Percentiles rank a stretch among this genome's conserved stretches.
Evolutionary conservation across 2,888 invertebrate genomes (phyloP).

Genomic region (Phalera bucephala): DNA sequence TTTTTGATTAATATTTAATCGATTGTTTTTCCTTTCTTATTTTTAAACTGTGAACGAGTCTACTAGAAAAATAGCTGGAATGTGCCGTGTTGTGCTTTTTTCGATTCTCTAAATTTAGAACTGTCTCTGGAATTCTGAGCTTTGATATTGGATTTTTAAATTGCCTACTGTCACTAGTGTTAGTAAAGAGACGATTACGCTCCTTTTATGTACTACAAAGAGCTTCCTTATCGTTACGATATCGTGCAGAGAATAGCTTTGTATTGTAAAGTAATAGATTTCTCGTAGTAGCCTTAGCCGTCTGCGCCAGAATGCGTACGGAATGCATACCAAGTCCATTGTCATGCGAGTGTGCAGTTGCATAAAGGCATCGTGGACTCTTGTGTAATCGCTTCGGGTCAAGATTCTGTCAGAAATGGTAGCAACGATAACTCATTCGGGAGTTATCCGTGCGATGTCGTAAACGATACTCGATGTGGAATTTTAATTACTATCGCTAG

Average conservation of each 20-base stretch:
- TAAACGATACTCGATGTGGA: conserved; percentile 28
- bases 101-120: background rate
- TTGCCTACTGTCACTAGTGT: background rate
- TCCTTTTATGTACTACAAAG: conserved; percentile 8
- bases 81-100: background rate
- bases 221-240: conserved; percentile 24
- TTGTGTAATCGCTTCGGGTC: conserved; percentile 62
- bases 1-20: background rate
- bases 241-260: conserved; percentile 18
- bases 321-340: conserved; percentile 71
- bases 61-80: background rate
- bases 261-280: conserved; percentile 40
- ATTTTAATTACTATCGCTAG: conserved; percentile 28
- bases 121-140: background rate
- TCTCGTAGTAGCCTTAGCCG: conserved; percentile 35
- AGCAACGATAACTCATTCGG: conserved; percentile 48
- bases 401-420: conserved; percentile 56
- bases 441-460: conserved; percentile 32
- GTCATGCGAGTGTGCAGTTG: conserved; percentile 65
- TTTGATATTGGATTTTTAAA: background rate
- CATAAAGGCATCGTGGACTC: conserved; percentile 47
- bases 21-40: background rate
- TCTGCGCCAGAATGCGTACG: conserved; percentile 45
- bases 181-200: conserved; percentile 6
- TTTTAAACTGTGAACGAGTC: background rate